Percentiles rank a stretch among this genome's conserved stretches.
Evolutionary conservation across 2,888 invertebrate genomes (phyloP).

Genomic region (Leptogaster cylindrica): DNA sequence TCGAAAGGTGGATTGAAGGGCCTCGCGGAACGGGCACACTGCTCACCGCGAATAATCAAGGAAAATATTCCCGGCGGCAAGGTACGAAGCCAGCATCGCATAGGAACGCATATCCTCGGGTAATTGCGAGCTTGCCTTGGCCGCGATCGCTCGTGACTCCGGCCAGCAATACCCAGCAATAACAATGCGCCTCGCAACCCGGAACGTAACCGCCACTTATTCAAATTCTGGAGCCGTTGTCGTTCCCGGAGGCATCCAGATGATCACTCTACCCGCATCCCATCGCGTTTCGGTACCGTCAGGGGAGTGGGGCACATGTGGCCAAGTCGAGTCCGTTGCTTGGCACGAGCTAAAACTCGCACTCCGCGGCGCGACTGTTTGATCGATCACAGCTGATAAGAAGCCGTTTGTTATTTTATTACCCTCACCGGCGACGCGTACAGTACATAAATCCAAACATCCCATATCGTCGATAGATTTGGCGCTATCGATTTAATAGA

Average conservation of each 20-base stretch:
- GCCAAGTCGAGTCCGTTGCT: neutral
- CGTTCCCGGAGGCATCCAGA: slow-evolving; percentile 5
- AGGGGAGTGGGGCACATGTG: slow-evolving; percentile 15
- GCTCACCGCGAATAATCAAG: slow-evolving; percentile 1
- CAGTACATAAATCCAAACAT: slow-evolving; percentile 19
- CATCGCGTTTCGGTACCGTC: neutral
- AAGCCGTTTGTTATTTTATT: slow-evolving; percentile 33
- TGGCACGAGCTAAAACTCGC: slow-evolving; percentile 25
- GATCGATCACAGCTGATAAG: slow-evolving; percentile 37
- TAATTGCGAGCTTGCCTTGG: slow-evolving; percentile 24
- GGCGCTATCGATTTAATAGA: slow-evolving; percentile 32
- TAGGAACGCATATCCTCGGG: slow-evolving; percentile 28
- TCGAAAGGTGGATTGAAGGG: neutral
- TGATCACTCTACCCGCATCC: slow-evolving; percentile 25
- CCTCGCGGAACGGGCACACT: neutral
- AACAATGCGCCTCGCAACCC: slow-evolving; percentile 19
- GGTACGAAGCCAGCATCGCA: slow-evolving; percentile 24
- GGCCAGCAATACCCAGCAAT: slow-evolving; percentile 8
- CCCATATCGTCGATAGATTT: slow-evolving; percentile 22
- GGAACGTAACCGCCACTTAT: slow-evolving; percentile 24
- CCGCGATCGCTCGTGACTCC: slow-evolving; percentile 34
- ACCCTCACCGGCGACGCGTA: slow-evolving; percentile 5
- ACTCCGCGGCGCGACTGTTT: neutral
- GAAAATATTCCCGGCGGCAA: slow-evolving; percentile 22
- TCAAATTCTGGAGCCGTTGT: slow-evolving; percentile 23